Evolutionary conservation across 2,113 vertebrate species (phyloP), one percentile per base, ranked within the genome.

Genomic region (Octodon degus): DNA sequence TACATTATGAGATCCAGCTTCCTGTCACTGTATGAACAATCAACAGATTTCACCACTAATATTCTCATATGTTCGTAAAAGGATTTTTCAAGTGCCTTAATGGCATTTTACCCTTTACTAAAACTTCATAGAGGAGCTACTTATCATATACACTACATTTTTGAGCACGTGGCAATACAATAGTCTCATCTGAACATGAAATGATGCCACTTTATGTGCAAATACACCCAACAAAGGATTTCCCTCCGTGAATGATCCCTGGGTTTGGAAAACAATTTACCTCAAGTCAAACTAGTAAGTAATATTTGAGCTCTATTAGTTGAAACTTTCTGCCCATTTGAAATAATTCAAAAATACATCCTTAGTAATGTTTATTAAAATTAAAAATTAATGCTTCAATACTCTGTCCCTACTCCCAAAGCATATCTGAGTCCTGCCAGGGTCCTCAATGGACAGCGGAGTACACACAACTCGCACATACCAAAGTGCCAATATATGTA

Each of bases 401-500:
- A 97, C 47, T 95, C 32, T 34, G 53, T 83, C 82, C 14, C 24
- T 93, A 10, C 90, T 84, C 19, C 70, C 65, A 50, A 62, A 17
- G 37, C 5, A 32, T 90, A 80, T 93, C 77, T 43, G 72, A 86
- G 65, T 63, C 63, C 24, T 93, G 24, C 76, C 92, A 96, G 72
- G 34, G 70, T 72, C 97, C 82, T 97, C 74, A 95, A 94, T 80
- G 94, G 93, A 93, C 91, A 95, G 96, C 95, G 27, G 47, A 82
- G 72, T 93, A 96, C 37, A 97, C 86, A 88, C 83, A 91, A 90
- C 80, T 88, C 95, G 97, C 92, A 97, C 96, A 92, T 72, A 97
- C 92, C 92, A 93, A 95, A 92, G 97, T 8, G 86, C 97, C 93
- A 97, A 72, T 94, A 97, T 95, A 98, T 98, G 98, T 97, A 98